Evolutionary conservation across 2,888 invertebrate species (phyloP), one percentile per base, ranked within the genome.

Genomic region (Mystacides longicornis): DNA sequence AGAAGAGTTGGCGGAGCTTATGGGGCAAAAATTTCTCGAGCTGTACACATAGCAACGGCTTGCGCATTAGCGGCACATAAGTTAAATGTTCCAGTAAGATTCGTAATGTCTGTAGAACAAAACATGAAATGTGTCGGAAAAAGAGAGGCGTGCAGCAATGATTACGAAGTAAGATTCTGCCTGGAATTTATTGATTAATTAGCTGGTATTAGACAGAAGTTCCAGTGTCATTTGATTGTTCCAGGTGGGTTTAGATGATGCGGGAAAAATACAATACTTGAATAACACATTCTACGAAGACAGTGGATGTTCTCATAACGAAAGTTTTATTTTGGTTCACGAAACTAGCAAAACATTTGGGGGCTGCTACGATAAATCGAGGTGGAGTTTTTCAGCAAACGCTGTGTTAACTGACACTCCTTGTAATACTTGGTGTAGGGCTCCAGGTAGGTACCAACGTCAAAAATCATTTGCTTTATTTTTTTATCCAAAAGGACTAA

Each of bases 1-100:
- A 78, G 82, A 7, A 81, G 92, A 33, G 63, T 92, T 2, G 93
- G 93, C 2, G 93, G 93, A 9, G 88, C 75, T 0, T 94, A 87
- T 66, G 93, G 93, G 0, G 80, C 78, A 0, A 94, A 93, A 68
- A 82, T 85, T 27, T 78, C 82, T 0, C 77, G 87, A n/a, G 74
- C 81, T 2, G 64, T 75, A 1, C 71, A 77, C 2, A 64, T 79
- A 1, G 79, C 85, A 0, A 80, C 81, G 61, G 85, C 85, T 0
- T 82, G 85, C 64, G 86, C 87, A 0, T 65, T 91, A 0, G 88
- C 81, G 0, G 83, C 86, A 1, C 67, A 79, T 64, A 74, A 75
- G 52, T 69, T 85, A 0, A 72, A 79, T 65, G 66, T 73, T 42
- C 83, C 85, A 2, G 83, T 86, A 0, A 74, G 82, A 14, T 71